Base-by-base conservation (phyloP, 2,113 vertebrate species). In the Myrmophylax atrothorax region DNA sequence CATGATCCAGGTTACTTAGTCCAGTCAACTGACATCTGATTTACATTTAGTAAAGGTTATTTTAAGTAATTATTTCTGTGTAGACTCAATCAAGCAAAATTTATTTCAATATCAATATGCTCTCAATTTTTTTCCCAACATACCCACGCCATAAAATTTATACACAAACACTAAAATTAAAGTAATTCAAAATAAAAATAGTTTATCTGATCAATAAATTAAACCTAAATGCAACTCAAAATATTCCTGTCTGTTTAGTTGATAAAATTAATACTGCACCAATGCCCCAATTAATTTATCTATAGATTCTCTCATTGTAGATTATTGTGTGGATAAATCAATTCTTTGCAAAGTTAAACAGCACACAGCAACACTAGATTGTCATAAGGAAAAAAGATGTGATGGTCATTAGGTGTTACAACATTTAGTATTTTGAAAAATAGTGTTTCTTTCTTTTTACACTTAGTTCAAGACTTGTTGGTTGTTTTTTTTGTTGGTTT, bases 401-500 rank as follows among this genome's bases (percentile, higher is more conserved):
- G 28, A 60, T 53, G 31, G 35, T 59, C 67, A 66, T 90, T 38
- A 72, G 14, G 6, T 42, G 3, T 28, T 63, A 31, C 5, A 87
- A 29, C 13, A n/a, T 23, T 44, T 44, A 82, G 17, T 59, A 24
- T 52, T 38, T 76, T 0, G 4, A 38, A 63, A 76, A 46, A 46
- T n/a, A 18, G 2, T 19, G 0, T 2, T 35, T 7, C 68, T 63
- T 55, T 26, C 1, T 26, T 58, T 18, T 56, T 47, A 49, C 42
- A 3, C 5, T 75, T 40, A 26, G 17, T 82, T 84, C 11, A 56
- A 50, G 72, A 26, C 7, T 38, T 38, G 2, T 64, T 29, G 3
- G 7, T 26, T 20, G 0, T 42, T 68, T 47, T 14, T 22, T 33
- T 20, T 50, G 38, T 38, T 38, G 40, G 40, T 11, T 5, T 84